These are phyloP conservation scores for Eidolon dupreanum DNA, from an alignment of 2,797 vertebrate genomes.

Conservation along the genomic window DNA sequence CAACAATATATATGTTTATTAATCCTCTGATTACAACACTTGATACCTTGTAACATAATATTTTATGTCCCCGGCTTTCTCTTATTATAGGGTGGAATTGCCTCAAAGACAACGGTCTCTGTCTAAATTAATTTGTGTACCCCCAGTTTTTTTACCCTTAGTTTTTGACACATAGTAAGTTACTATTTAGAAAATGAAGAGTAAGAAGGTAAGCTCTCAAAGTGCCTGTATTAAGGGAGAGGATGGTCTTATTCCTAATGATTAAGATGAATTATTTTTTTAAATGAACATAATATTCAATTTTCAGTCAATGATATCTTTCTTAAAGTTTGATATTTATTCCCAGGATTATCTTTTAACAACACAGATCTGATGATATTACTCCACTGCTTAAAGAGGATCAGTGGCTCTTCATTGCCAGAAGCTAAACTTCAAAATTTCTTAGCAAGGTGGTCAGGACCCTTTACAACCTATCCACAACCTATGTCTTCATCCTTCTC, in stretches of 20 bases:
- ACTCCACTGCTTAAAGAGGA: neutral
- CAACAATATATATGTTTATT: conserved; percentile 1
- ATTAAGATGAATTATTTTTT: conserved; percentile 18
- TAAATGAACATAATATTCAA: neutral
- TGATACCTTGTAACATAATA: neutral
- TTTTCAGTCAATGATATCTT: conserved; percentile 1
- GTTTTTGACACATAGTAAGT: neutral
- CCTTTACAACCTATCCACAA: neutral
- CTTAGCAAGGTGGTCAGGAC: neutral
- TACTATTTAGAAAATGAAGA: neutral
- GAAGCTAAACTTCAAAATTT: conserved; percentile 19
- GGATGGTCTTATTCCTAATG: neutral
- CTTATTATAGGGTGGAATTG: neutral
- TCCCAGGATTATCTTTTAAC: neutral
- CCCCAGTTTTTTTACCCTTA: neutral
- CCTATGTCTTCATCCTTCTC: neutral
- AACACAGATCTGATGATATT: neutral
- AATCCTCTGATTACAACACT: neutral
- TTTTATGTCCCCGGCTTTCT: neutral
- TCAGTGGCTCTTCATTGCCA: neutral
- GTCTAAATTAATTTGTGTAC: conserved; percentile 12
- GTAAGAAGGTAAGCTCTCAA: neutral
- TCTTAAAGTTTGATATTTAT: conserved; percentile 32
- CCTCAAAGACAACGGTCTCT: neutral
- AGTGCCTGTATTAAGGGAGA: neutral